Base-by-base conservation (phyloP, 2,113 vertebrate genomes). In the Scolopax mira region DNA sequence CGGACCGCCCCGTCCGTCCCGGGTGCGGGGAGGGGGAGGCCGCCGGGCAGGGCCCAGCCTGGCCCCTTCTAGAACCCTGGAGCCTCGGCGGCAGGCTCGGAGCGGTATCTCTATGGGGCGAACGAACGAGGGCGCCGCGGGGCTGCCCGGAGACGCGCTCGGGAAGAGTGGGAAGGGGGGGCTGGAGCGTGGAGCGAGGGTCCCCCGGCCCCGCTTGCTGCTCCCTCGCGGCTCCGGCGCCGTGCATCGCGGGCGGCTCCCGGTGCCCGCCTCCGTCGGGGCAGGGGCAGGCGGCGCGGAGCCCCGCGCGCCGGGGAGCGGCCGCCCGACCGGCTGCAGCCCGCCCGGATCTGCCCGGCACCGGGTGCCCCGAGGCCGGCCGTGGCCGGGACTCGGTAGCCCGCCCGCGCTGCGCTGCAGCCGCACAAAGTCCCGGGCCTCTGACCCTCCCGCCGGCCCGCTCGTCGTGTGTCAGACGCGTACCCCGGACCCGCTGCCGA, bases 311-410 rank as follows among this genome's bases (percentile, higher is more conserved):
- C 41, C 12, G n/a, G 46, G 55, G 30, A 19, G 71, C n/a, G 23
- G 13, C 49, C 7, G 13, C 19, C 19, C n/a, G 1, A 39, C n/a
- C 18, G 19, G 33, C 27, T 22, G 27, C 75, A 52, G 67, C 46
- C 54, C 11, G 41, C 31, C 31, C 18, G 23, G 70, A 25, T 25
- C 75, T 5, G 48, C 3, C 30, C 6, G 30, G 35, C 41, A 1
- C 23, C 1, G 46, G 23, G 8, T 18, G 31, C 15, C 48, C n/a
- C 65, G 0, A 2, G 48, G 27, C 37, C 51, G 46, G 70, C 57
- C 13, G 16, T 1, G 49, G 25, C 41, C 0, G 55, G 4, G 22
- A 18, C 7, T 28, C 3, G 16, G 37, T 3, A 7, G 11, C 31
- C 58, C 2, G 27, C 46, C 65, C 11, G 19, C 39, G 8, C 25